Evolutionary conservation across 2,888 invertebrate species (phyloP).

Genomic region (Smittia aterrima): DNA sequence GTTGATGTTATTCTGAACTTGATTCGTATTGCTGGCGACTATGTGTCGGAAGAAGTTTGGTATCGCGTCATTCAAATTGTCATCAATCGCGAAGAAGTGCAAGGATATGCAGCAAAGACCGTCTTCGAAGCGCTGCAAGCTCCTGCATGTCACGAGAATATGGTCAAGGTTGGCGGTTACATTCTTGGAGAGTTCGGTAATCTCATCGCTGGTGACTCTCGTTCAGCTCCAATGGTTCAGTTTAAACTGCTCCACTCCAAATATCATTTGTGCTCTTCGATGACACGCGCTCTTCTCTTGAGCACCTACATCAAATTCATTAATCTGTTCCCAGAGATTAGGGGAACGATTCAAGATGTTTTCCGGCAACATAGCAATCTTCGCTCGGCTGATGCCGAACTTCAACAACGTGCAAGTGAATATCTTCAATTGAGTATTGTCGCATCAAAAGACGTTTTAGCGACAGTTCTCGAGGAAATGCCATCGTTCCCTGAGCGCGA

Average conservation of each 20-base stretch:
- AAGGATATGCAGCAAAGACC: conserved; percentile 99
- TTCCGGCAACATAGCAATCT: conserved; percentile 93
- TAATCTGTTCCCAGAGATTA: conserved; percentile 98
- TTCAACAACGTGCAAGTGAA: conserved; percentile 97
- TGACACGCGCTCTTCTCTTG: conserved; percentile 91
- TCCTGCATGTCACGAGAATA: conserved; percentile 99
- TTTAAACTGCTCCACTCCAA: conserved; percentile 98
- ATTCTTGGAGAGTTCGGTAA: conserved; percentile 99
- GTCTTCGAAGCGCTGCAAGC: conserved; percentile 99
- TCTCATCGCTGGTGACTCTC: conserved; percentile 96
- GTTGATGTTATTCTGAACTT: conserved; percentile 97
- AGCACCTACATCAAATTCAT: conserved; percentile 99
- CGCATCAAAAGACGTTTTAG: conserved; percentile 94
- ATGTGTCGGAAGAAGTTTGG: conserved; percentile 99
- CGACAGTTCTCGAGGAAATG: conserved; percentile 99
- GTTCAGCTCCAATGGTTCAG: conserved; percentile 95
- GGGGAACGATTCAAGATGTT: conserved; percentile 91
- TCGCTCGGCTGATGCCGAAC: conserved; percentile 95
- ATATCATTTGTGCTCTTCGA: conserved; percentile 96
- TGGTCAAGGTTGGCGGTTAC: conserved; percentile 99
- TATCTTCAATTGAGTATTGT: conserved; percentile 95
- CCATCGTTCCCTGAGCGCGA: conserved; percentile 99
- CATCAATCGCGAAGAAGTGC: conserved; percentile 98
- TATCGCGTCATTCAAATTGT: conserved; percentile 99
- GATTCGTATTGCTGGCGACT: conserved; percentile 98